Base-by-base conservation (phyloP, 2,113 vertebrate species). In the Maccullochella peelii region DNA sequence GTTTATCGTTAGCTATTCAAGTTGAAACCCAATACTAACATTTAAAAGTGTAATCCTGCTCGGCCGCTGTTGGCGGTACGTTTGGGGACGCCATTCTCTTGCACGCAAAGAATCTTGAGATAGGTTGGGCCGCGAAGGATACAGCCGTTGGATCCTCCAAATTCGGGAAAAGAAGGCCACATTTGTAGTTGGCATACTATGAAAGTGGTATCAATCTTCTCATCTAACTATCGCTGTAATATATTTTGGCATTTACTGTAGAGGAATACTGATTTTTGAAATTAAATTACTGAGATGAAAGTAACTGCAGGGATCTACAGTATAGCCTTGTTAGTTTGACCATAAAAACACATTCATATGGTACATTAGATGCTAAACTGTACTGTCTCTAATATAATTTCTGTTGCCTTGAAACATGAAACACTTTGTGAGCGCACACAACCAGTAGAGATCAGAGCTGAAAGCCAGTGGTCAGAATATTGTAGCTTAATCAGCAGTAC, bases 401-500 rank as follows among this genome's bases (percentile, higher is more conserved):
- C 18, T 30, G 69, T 11, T 73, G 67, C 49, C 21, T 58, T 69
- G 12, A 74, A 67, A n/a, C 36, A 68, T 23, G 27, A n/a, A 65
- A 73, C 16, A 61, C 47, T n/a, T 44, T 68, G 27, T 49, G 40
- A 68, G 65, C 14, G 6, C 50, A 42, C 12, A 44, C 5, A 36
- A 1, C 7, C 9, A 58, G n/a, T 23, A 69, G 8, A 73, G 47
- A 67, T 55, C 33, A 30, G 16, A 58, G 12, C 8, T 74, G 23
- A 78, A 71, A 65, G 40, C 55, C 40, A 73, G 15, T 42, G 54
- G 74, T 54, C 52, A 77, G 49, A 75, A 36, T 50, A 69, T 49
- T 63, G 70, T 16, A n/a, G 33, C 8, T 23, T 59, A 38, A 83
- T 70, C 42, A 86, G 59, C 65, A 70, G 30, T 30, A 65, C 36